Conservation (phyloP, 2,888 invertebrate species). For the Oxytorus armatus region DNA sequence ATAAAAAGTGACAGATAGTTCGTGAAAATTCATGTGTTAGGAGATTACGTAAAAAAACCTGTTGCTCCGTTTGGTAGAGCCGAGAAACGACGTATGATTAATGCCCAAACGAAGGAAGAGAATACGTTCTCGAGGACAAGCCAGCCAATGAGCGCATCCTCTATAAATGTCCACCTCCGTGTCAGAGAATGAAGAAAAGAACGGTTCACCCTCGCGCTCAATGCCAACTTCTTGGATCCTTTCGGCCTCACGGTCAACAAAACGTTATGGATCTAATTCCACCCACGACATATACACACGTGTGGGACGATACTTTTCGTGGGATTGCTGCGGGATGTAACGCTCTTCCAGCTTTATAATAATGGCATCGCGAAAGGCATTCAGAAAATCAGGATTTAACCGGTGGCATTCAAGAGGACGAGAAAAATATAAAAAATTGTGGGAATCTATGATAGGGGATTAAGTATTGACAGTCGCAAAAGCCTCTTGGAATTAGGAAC, state of each 20-base stretch:
- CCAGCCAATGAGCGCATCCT: slow-evolving; percentile 31
- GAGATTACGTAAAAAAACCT: slow-evolving; percentile 54
- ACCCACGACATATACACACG: slow-evolving; percentile 42
- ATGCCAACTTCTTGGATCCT: slow-evolving; percentile 52
- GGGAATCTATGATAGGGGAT: slow-evolving; percentile 34
- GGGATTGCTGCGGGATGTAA: slow-evolving; percentile 46
- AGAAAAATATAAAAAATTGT: slow-evolving; percentile 29
- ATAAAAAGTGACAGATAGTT: slow-evolving; percentile 43
- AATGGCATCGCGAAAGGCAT: slow-evolving; percentile 37
- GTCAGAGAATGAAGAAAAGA: slow-evolving; percentile 33
- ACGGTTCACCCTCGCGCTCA: slow-evolving; percentile 39
- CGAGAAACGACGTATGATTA: slow-evolving; percentile 51
- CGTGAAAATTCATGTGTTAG: slow-evolving; percentile 47
- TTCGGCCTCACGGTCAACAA: slow-evolving; percentile 31
- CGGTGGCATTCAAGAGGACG: slow-evolving; percentile 3
- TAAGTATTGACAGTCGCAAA: not conserved
- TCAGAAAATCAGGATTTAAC: slow-evolving; percentile 50
- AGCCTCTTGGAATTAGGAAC: not conserved
- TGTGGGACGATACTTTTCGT: slow-evolving; percentile 35
- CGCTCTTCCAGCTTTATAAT: slow-evolving; percentile 36
- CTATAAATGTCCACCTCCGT: slow-evolving; percentile 56
- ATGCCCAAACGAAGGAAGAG: slow-evolving; percentile 46
- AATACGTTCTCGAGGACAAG: slow-evolving; percentile 56
- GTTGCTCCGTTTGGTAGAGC: slow-evolving; percentile 28
- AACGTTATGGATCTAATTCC: slow-evolving; percentile 41